phyloP scores from a whole-genome alignment of 2,113 vertebrate species.

The Myiopsitta monachus region DNA sequence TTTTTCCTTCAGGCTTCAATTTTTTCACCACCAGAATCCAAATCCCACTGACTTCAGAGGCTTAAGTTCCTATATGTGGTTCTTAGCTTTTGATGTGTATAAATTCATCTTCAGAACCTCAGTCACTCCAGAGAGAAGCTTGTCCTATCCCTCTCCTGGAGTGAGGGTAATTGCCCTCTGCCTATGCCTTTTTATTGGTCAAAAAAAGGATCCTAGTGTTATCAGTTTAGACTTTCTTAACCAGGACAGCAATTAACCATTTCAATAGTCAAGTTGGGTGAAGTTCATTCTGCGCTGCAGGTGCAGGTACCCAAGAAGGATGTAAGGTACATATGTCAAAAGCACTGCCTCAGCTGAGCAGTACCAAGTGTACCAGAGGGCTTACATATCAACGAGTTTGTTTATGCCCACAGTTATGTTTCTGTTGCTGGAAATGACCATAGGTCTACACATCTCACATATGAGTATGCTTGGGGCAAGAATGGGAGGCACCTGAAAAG shows the following conservation, averaged over 20 bases:
- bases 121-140: background rate
- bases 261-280: background rate
- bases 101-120: background rate
- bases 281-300: background rate
- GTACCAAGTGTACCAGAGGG: background rate
- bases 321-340: background rate
- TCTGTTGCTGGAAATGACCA: background rate
- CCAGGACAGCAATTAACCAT: background rate
- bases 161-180: background rate
- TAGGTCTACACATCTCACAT: background rate
- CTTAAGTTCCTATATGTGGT: background rate
- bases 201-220: background rate
- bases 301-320: background rate
- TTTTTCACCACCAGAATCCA: background rate
- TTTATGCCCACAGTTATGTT: background rate
- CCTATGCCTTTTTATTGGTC: background rate
- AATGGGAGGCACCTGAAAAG: background rate
- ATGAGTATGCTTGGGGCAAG: background rate
- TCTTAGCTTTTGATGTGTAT: background rate
- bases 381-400: background rate
- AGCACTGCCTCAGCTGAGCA: background rate
- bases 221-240: background rate
- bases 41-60: background rate
- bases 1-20: background rate
- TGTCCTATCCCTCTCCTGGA: background rate